phyloP scores from a whole-genome alignment of 2,113 vertebrate genomes.

The Rhinogobius similis region DNA sequence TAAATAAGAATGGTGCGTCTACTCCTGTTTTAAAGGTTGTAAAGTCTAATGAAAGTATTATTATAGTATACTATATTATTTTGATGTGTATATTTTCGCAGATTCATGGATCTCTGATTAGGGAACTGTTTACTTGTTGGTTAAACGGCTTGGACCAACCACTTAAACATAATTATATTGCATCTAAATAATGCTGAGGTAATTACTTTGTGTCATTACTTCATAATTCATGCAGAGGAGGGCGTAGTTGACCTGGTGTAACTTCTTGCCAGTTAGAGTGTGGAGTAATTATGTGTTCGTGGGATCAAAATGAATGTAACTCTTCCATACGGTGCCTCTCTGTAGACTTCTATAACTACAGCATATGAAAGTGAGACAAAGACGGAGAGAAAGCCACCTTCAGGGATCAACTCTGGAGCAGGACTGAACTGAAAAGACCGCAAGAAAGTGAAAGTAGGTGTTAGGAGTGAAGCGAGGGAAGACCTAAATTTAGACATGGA shows the following conservation, averaged over 20 bases:
- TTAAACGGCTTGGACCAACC: neutral
- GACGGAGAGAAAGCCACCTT: constrained; percentile 64
- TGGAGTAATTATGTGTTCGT: constrained; percentile 58
- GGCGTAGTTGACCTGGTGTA: constrained; percentile 55
- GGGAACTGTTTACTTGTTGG: neutral
- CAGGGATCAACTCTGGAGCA: constrained; percentile 56
- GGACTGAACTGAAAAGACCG: constrained; percentile 56
- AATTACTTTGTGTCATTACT: constrained; percentile 53
- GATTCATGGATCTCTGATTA: neutral
- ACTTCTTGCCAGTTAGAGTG: constrained; percentile 59
- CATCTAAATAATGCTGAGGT: constrained; percentile 26
- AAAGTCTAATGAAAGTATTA: no score
- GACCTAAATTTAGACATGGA: constrained; percentile 76
- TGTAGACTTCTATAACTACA: constrained; percentile 45
- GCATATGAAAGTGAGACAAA: constrained; percentile 60
- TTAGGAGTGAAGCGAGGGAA: constrained; percentile 53
- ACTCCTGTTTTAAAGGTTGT: constrained; percentile 65
- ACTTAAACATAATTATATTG: constrained; percentile 3
- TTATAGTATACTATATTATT: no score
- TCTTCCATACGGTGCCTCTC: constrained; percentile 19
- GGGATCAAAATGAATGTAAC: constrained; percentile 53
- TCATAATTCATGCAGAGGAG: constrained; percentile 52
- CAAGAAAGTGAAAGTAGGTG: constrained; percentile 58
- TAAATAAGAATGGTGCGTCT: neutral
- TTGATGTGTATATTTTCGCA: no score